Evolutionary conservation across 2,888 invertebrate species (phyloP).

Genomic region (Actias luna): DNA sequence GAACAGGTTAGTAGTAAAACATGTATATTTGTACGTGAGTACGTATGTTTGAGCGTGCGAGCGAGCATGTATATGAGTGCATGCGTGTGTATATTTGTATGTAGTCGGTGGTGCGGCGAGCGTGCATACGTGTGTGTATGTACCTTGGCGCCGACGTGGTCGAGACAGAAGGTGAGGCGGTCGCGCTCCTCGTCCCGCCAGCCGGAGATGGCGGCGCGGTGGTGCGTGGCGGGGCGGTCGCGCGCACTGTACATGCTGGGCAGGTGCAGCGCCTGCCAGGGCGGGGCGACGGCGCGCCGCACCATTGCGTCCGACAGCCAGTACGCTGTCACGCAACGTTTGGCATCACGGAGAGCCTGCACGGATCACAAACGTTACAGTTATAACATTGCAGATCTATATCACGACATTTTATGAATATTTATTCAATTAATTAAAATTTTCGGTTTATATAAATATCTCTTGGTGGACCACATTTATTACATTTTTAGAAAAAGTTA

Average conservation of each 20-base stretch:
- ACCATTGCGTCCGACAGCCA: slow-evolving; percentile 96
- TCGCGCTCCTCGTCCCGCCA: slow-evolving; percentile 94
- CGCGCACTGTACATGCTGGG: slow-evolving; percentile 87
- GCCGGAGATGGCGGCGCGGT: slow-evolving; percentile 92
- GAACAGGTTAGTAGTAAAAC: background rate
- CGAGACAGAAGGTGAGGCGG: slow-evolving; percentile 91
- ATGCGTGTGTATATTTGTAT: background rate
- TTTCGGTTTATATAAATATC: too few relatives aligned
- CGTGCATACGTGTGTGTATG: slow-evolving; percentile 58
- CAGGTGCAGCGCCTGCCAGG: slow-evolving; percentile 96
- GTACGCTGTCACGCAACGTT: slow-evolving; percentile 90
- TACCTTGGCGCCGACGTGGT: slow-evolving; percentile 92
- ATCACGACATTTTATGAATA: too few relatives aligned
- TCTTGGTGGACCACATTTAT: too few relatives aligned
- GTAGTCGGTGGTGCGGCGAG: too few relatives aligned
- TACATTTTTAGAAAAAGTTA: too few relatives aligned
- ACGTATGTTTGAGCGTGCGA: background rate
- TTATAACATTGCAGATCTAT: slow-evolving; percentile 73
- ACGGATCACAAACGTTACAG: slow-evolving; percentile 41
- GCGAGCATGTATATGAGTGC: background rate
- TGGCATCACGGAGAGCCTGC: slow-evolving; percentile 84
- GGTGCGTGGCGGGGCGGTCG: slow-evolving; percentile 87
- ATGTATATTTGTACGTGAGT: background rate
- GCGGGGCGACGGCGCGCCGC: slow-evolving; percentile 92
- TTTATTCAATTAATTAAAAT: too few relatives aligned